Conservation (phyloP, 2,797 vertebrate species). For the Lophius americanus region DNA sequence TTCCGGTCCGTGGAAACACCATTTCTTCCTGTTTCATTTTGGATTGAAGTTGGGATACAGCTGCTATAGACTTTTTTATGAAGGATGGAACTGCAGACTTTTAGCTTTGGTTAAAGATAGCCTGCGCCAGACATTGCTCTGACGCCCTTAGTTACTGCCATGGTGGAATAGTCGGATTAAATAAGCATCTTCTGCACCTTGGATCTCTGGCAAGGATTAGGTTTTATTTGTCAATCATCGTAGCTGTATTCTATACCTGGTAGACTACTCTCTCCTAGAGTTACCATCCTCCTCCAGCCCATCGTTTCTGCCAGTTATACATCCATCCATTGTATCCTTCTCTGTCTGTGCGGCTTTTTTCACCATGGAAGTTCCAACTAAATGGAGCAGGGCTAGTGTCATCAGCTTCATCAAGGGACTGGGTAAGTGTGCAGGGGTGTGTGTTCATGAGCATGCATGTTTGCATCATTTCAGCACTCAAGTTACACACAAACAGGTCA, state of each 20-base stretch:
- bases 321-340: conserved; percentile 3
- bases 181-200: conserved; percentile 7
- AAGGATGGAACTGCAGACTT: conserved; percentile 62
- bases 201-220: conserved; percentile 26
- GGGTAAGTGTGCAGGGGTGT: conserved; percentile 85
- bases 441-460: conserved; percentile 37
- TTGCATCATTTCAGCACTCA: conserved; percentile 39
- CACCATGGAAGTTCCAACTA: conserved; percentile 89
- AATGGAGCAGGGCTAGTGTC: conserved; percentile 94
- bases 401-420: conserved; percentile 97
- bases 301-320: conserved; percentile 20
- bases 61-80: conserved; percentile 39
- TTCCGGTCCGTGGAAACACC: conserved; percentile 37
- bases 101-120: conserved; percentile 59
- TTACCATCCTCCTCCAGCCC: conserved; percentile 20
- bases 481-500: conserved; percentile 45
- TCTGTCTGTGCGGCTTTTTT: conserved; percentile 36
- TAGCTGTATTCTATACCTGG: conserved; percentile 21
- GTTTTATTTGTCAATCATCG: conserved; percentile 43
- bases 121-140: conserved; percentile 1
- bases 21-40: conserved; percentile 23
- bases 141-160: conserved; percentile 34
- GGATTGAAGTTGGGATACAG: conserved; percentile 40
- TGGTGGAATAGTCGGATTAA: conserved; percentile 43
- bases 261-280: conserved; percentile 28